Conservation (phyloP, 2,113 vertebrate genomes). For the Lepus americanus region DNA sequence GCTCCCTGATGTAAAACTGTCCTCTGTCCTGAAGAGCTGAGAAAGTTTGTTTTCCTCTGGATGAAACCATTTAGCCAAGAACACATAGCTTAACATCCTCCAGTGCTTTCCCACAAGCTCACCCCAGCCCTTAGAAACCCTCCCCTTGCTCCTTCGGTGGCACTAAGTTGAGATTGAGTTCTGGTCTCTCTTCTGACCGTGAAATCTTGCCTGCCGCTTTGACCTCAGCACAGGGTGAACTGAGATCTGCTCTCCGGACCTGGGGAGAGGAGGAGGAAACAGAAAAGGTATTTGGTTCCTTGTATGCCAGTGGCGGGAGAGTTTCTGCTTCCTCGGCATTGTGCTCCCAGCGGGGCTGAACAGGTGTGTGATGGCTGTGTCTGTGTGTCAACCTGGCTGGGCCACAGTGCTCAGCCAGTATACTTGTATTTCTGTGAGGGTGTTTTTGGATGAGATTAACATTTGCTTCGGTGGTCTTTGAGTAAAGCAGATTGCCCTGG, state of each 20-base stretch:
- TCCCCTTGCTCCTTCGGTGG: background rate
- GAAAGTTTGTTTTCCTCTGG: background rate
- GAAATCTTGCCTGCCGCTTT: background rate
- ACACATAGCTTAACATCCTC: background rate
- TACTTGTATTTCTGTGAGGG: background rate
- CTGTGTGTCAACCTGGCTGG: background rate
- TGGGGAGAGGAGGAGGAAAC: background rate
- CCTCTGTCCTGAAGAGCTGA: background rate
- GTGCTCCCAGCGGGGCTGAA: background rate
- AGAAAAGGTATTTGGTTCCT: background rate
- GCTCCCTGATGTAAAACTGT: too few species aligned
- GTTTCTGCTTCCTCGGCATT: background rate
- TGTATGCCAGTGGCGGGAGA: background rate
- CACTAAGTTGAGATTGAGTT: background rate
- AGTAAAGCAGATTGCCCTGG: background rate
- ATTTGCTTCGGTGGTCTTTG: background rate
- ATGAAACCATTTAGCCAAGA: background rate
- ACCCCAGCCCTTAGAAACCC: background rate
- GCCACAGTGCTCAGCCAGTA: background rate
- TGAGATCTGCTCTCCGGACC: background rate
- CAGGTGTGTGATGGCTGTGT: background rate
- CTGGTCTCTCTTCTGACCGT: background rate
- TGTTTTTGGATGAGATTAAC: background rate
- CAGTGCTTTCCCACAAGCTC: background rate
- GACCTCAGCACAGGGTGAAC: background rate